Percentiles rank a stretch among this genome's conserved stretches.
These are phyloP conservation scores for Melanotaenia boesemani DNA, from an alignment of 2,797 vertebrate species.

Conservation along the genomic window DNA sequence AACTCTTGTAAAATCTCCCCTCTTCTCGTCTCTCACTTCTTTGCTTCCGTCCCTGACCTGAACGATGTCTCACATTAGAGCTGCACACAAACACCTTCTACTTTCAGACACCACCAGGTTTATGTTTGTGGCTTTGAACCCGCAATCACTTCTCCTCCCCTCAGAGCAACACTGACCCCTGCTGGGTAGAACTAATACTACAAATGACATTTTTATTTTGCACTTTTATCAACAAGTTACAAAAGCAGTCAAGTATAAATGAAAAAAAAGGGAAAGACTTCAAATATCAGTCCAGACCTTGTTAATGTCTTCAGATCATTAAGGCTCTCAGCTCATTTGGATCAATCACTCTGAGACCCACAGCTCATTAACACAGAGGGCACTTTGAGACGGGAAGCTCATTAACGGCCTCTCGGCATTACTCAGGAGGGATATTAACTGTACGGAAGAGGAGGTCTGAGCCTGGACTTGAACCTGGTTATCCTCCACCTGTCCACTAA, in stretches of 20 bases:
- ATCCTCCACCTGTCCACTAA: neutral
- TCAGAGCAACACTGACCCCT: constrained; percentile 47
- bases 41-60: neutral
- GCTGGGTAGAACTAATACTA: neutral
- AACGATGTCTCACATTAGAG: neutral
- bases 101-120: neutral
- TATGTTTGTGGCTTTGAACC: neutral
- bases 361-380: constrained; percentile 38
- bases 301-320: constrained; percentile 33
- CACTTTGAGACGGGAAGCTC: constrained; percentile 18
- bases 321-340: constrained; percentile 8
- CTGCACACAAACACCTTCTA: neutral
- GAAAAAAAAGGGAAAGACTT: neutral
- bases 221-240: neutral
- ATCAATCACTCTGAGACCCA: constrained; percentile 18
- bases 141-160: neutral
- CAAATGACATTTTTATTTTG: neutral
- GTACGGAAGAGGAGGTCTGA: neutral
- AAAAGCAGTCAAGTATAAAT: neutral
- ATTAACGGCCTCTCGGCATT: constrained; percentile 20
- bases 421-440: constrained; percentile 7
- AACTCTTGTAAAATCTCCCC: no score
- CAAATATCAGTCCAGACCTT: constrained; percentile 20
- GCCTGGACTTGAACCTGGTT: neutral
- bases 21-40: neutral